Percentiles rank a stretch among this genome's conserved stretches.
phyloP scores from a whole-genome alignment of 2,797 vertebrate species.

The Benthosema pterotum region DNA sequence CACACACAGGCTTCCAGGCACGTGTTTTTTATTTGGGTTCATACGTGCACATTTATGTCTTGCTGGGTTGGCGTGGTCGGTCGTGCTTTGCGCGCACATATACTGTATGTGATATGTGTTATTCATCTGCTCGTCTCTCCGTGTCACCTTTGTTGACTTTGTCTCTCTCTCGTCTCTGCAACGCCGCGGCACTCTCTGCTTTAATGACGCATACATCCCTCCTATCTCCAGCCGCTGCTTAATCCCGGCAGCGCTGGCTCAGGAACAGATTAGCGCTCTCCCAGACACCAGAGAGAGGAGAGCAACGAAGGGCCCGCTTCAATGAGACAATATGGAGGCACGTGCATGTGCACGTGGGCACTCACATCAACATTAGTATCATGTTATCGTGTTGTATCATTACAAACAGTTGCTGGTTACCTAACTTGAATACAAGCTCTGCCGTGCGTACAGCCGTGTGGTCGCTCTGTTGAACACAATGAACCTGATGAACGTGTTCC shows the following conservation, averaged over 20 bases:
- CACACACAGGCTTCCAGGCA: no score
- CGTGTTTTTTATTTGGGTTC: conserved; percentile 1
- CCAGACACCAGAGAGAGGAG: conserved; percentile 39
- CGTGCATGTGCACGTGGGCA: conserved; percentile 32
- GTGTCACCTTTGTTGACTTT: conserved; percentile 82
- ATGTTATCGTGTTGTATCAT: conserved; percentile 3
- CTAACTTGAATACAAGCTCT: conserved; percentile 2
- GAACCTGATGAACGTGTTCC: background rate
- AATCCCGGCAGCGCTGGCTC: conserved; percentile 82
- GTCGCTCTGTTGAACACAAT: conserved; percentile 7
- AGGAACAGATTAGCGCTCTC: conserved; percentile 80
- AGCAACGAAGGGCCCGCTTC: conserved; percentile 62
- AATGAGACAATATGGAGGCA: conserved; percentile 57
- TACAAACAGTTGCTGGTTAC: conserved; percentile 20
- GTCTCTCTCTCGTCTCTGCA: conserved; percentile 65
- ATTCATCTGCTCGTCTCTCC: conserved; percentile 46
- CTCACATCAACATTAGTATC: conserved; percentile 10
- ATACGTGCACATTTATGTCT: background rate
- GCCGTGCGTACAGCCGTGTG: background rate
- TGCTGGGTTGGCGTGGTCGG: background rate
- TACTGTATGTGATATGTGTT: conserved; percentile 18
- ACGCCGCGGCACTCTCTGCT: conserved; percentile 62
- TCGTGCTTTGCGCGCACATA: background rate
- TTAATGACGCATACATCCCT: conserved; percentile 83
- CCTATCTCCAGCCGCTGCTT: conserved; percentile 76